These are phyloP conservation scores for Urosaurus nigricauda DNA, from an alignment of 2,797 vertebrate species.

Conservation along the genomic window DNA sequence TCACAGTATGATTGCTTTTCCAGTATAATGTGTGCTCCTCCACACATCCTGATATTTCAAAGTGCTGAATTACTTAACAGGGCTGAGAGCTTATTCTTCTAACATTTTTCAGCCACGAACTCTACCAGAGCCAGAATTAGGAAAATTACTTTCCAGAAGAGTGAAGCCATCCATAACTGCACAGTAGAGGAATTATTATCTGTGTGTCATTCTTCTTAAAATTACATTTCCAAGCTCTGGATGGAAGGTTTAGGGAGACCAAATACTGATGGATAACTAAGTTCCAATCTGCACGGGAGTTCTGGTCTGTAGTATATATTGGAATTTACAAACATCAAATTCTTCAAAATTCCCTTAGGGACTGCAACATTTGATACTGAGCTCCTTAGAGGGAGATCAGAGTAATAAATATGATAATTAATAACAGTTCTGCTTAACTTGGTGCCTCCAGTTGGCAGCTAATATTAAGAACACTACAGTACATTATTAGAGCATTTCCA, in stretches of 20 bases:
- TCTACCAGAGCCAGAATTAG: too few species aligned
- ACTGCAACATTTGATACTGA: background rate
- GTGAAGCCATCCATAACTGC: too few species aligned
- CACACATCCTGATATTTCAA: too few species aligned
- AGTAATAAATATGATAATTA: background rate
- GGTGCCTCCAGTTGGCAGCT: background rate
- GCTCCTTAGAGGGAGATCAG: background rate
- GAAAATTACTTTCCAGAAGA: too few species aligned
- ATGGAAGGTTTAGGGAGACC: background rate
- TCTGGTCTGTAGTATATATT: background rate
- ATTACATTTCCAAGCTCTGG: background rate
- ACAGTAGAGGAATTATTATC: too few species aligned
- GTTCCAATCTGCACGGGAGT: background rate
- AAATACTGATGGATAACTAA: background rate
- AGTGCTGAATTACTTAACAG: too few species aligned
- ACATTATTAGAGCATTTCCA: slow-evolving; percentile 6
- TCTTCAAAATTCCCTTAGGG: too few species aligned
- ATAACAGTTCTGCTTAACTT: background rate
- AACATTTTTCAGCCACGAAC: too few species aligned
- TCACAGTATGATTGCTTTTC: too few species aligned
- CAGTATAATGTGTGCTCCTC: too few species aligned
- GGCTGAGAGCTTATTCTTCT: too few species aligned
- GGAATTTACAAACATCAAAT: background rate
- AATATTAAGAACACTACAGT: background rate
- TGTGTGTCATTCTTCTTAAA: background rate